These are phyloP conservation scores for Penaeus indicus DNA, from an alignment of 1,140 invertebrate genomes.

Conservation along the genomic window DNA sequence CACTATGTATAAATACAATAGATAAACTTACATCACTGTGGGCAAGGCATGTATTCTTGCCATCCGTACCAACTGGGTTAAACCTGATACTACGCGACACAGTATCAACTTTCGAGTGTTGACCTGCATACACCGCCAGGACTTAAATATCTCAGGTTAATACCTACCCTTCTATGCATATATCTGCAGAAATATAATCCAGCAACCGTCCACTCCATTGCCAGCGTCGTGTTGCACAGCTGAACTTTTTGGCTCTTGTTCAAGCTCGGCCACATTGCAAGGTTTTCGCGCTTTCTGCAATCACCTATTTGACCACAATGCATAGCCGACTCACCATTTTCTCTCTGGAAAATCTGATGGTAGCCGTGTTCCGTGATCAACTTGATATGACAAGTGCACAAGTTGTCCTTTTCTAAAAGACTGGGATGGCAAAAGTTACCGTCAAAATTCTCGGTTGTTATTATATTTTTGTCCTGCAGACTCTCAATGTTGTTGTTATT, in stretches of 20 bases:
- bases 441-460: not conserved
- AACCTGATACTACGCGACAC: not conserved
- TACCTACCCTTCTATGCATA: slow-evolving; percentile 51
- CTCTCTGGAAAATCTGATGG: not conserved
- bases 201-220: slow-evolving; percentile 60
- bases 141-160: not conserved
- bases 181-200: slow-evolving; percentile 51
- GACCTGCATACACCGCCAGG: no score
- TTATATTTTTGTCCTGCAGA: slow-evolving; percentile 26
- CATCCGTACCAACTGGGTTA: no score
- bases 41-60: no score
- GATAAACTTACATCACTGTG: no score
- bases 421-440: not conserved
- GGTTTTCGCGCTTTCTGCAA: not conserved
- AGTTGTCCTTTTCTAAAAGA: not conserved
- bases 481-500: slow-evolving; percentile 51
- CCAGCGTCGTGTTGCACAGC: slow-evolving; percentile 51
- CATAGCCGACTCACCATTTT: not conserved
- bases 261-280: slow-evolving; percentile 54
- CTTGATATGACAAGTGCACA: not conserved
- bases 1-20: no score
- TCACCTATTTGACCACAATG: not conserved
- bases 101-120: not conserved
- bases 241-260: slow-evolving; percentile 57
- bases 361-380: not conserved